A percentile compares a stretch with the other conserved stretches of the same genome.
Conservation (phyloP, 2,888 invertebrate genomes). For the Hylaea fasciaria region DNA sequence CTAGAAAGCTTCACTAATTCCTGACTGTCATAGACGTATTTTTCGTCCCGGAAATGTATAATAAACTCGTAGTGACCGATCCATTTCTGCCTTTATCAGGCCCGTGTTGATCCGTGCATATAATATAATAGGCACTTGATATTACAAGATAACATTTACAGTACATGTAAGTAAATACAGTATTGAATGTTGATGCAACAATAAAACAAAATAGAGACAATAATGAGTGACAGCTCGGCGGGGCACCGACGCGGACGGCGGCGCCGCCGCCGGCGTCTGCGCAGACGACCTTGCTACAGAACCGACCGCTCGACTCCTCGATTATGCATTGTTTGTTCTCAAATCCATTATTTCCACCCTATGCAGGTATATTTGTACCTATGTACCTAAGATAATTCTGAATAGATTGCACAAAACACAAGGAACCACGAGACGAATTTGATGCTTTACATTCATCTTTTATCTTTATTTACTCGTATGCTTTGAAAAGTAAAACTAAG, state of each 20-base stretch:
- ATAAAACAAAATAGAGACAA: conserved; percentile 39
- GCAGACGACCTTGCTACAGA: conserved; percentile 39
- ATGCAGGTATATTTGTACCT: too few species aligned
- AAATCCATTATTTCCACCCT: conserved; percentile 16
- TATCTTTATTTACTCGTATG: too few species aligned
- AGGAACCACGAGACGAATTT: too few species aligned
- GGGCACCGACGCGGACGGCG: conserved; percentile 47
- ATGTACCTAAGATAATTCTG: conserved; percentile 4
- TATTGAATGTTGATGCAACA: conserved; percentile 34
- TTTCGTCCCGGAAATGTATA: too few species aligned
- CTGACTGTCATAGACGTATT: too few species aligned
- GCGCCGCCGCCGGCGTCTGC: conserved; percentile 59
- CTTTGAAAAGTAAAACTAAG: too few species aligned
- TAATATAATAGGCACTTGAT: conserved; percentile 15
- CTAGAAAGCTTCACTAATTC: too few species aligned
- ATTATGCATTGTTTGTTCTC: conserved; percentile 25
- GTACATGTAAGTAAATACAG: conserved; percentile 32
- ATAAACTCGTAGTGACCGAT: too few species aligned
- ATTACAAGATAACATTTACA: conserved; percentile 20
- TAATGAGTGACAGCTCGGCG: conserved; percentile 54
- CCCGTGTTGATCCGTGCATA: conserved; percentile 12
- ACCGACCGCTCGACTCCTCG: conserved; percentile 23
- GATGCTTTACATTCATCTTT: too few species aligned
- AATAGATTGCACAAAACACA: too few species aligned
- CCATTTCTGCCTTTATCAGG: conserved; percentile 18